Evolutionary conservation across 2,113 vertebrate genomes (phyloP).

Genomic region (Manacus vitellinus): DNA sequence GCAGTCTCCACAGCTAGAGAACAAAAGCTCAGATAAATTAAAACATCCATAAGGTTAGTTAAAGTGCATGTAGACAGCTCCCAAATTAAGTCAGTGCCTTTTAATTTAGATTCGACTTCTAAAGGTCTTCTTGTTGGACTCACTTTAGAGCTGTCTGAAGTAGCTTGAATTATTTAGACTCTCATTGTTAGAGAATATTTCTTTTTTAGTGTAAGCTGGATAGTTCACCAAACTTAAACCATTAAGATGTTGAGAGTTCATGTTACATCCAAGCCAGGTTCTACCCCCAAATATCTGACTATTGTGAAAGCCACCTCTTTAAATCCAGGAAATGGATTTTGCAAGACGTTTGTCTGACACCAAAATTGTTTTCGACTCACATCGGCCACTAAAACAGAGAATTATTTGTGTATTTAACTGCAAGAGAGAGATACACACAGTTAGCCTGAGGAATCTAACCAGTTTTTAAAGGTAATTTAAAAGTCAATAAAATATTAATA

Average conservation of each 20-base stretch:
- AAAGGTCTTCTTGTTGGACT: not conserved
- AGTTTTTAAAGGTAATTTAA: not conserved
- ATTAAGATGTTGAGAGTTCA: not conserved
- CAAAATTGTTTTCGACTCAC: not conserved
- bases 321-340: not conserved
- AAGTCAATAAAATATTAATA: not conserved
- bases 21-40: not conserved
- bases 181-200: not conserved
- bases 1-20: not conserved
- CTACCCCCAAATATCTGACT: not conserved
- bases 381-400: not conserved
- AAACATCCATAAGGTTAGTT: not conserved
- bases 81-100: not conserved
- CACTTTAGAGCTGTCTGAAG: not conserved
- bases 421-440: not conserved
- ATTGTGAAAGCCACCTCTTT: not conserved
- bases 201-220: not conserved
- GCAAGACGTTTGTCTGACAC: not conserved
- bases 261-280: not conserved
- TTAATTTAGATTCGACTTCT: not conserved
- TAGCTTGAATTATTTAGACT: not conserved
- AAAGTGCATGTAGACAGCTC: not conserved
- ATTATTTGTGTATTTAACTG: not conserved
- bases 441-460: not conserved
- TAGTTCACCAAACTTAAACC: not conserved